phyloP scores from a whole-genome alignment of 2,888 invertebrate species.

The Polyploca ridens region DNA sequence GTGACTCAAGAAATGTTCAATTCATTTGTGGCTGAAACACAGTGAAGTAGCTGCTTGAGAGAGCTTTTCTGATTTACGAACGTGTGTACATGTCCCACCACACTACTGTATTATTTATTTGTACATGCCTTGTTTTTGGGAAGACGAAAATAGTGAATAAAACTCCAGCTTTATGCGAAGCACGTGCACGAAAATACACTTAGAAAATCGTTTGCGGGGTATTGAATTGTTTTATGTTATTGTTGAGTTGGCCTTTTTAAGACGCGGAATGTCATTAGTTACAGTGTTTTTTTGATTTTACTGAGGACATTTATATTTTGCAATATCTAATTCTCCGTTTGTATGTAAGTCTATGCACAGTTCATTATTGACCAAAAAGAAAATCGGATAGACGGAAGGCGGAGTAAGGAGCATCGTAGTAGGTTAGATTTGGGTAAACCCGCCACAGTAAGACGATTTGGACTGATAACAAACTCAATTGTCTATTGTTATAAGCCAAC shows the following conservation, averaged over 20 bases:
- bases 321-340: no score
- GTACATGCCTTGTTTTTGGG: slow-evolving; percentile 5
- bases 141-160: slow-evolving; percentile 4
- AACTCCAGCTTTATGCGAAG: slow-evolving; percentile 3
- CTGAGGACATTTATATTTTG: no score
- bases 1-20: slow-evolving; percentile 6
- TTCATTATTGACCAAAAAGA: no score
- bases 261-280: not conserved
- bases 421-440: no score
- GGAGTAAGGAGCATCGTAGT: no score
- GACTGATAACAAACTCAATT: no score
- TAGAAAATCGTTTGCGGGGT: slow-evolving; percentile 7
- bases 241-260: not conserved
- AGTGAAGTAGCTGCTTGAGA: slow-evolving; percentile 9
- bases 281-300: no score
- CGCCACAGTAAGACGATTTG: no score
- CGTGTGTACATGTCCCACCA: slow-evolving; percentile 10
- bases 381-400: no score
- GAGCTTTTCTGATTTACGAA: slow-evolving; percentile 11
- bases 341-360: no score
- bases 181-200: not conserved
- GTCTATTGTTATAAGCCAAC: no score
- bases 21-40: slow-evolving; percentile 3
- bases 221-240: slow-evolving; percentile 10
- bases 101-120: slow-evolving; percentile 9